Conservation (phyloP, 2,113 vertebrate species). For the Porphyrio hochstetteri region DNA sequence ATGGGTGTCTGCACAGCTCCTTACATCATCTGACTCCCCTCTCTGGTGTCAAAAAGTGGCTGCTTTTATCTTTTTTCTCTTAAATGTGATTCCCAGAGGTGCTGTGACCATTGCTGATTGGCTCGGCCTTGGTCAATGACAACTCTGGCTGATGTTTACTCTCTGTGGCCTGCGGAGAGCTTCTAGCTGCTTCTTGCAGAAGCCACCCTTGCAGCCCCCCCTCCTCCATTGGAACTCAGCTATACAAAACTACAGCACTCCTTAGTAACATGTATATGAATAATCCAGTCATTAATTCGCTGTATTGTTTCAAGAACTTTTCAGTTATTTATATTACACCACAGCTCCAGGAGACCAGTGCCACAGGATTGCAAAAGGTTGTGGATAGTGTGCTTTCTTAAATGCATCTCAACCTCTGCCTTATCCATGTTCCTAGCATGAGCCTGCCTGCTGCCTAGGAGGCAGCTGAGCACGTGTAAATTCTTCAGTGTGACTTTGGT, state of each 20-base stretch:
- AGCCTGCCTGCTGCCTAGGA: background rate
- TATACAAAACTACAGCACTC: background rate
- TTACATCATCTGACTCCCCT: too few species aligned
- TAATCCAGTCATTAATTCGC: background rate
- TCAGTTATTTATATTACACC: background rate
- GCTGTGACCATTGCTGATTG: too few species aligned
- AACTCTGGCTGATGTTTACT: too few species aligned
- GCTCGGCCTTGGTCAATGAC: too few species aligned
- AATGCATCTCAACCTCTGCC: background rate
- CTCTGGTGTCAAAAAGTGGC: too few species aligned
- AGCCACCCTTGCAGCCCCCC: too few species aligned
- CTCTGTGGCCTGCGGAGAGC: too few species aligned
- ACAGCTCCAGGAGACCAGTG: background rate
- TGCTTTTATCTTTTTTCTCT: too few species aligned
- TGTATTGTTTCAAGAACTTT: background rate
- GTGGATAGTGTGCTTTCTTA: background rate
- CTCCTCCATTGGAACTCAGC: too few species aligned
- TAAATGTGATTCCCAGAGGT: too few species aligned
- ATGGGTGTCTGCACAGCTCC: too few species aligned
- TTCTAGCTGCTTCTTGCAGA: too few species aligned
- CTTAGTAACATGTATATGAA: background rate
- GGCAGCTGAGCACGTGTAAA: background rate
- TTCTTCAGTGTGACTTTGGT: background rate
- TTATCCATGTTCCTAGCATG: background rate
- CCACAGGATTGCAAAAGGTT: background rate